Evolutionary conservation across 2,888 invertebrate genomes (phyloP), one percentile per base, ranked within the genome.

Genomic region (Cephus pygmeus): DNA sequence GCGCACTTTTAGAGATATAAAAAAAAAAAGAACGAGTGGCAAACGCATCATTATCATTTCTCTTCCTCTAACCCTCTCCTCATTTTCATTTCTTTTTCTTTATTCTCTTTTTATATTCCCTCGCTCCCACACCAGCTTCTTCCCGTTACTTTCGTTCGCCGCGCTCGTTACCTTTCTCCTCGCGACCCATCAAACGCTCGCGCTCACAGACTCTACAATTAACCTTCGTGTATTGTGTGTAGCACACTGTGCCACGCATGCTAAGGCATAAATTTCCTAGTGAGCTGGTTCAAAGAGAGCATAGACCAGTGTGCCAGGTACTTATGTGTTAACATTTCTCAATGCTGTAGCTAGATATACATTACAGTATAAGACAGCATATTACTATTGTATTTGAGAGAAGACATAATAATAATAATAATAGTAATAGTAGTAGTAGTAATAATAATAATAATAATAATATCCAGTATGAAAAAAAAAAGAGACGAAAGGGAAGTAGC

Each of bases 291-390:
- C 82, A 86, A 85, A 88, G 88, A 89, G 88, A 89, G 89, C 88
- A 88, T 88, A 88, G 88, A 88, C 86, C 88, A 88, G 88, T 88
- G 87, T 88, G 87, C 89, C 88, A 88, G 89, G 89, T 89, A 89
- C 89, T 88, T 87, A 86, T 88, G 87, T 88, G 87, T 88, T 88
- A 87, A 87, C 86, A 87, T 88, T 88, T 85, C 23, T 84, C 75
- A 77, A 79, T 76, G 73, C 73, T 85, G 83, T 86, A 86, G 88
- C 87, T 87, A 87, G 87, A 86, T 86, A 85, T 87, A 85, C 84
- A 84, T 85, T 87, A 83, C 76, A 81, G 81, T 84, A 86, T 86
- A 86, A 85, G 86, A 86, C 85, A 85, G 83, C 85, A 85, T 85
- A 86, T 85, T 84, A 86, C 83, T 86, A 85, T 86, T 81, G 81